Evolutionary conservation across 2,113 vertebrate species (phyloP).

Genomic region (Gavialis gangeticus): DNA sequence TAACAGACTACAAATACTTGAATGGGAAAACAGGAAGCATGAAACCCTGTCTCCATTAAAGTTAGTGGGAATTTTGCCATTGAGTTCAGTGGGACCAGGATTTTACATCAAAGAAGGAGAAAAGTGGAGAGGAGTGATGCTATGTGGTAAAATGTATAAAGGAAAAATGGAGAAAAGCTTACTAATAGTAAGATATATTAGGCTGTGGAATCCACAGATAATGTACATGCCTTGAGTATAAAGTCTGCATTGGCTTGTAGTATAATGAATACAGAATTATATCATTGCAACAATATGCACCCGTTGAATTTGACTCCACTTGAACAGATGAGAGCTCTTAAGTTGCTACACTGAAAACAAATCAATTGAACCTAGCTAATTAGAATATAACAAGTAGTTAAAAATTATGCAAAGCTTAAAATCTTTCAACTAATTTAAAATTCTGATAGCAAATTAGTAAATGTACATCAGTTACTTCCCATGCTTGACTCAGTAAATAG

Average conservation of each 20-base stretch:
- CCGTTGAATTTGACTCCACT: slow-evolving; percentile 71
- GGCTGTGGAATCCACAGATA: slow-evolving; percentile 1
- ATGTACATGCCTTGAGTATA: slow-evolving; percentile 6
- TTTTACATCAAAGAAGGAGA: neutral
- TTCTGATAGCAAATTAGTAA: slow-evolving; percentile 76
- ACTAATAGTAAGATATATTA: slow-evolving; percentile 2
- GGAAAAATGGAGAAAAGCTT: neutral
- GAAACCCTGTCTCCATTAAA: rapidly evolving
- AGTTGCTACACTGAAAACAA: slow-evolving; percentile 68
- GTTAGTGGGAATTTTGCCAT: neutral
- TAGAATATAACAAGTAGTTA: slow-evolving; percentile 73
- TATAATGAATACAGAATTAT: slow-evolving; percentile 75
- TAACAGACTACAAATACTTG: neutral
- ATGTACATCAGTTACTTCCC: slow-evolving; percentile 41
- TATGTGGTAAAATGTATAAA: neutral
- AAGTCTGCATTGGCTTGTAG: slow-evolving; percentile 63
- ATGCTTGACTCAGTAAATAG: slow-evolving; percentile 68
- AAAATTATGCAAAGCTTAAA: slow-evolving; percentile 74
- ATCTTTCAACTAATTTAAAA: slow-evolving; percentile 77
- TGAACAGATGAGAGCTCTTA: slow-evolving; percentile 67
- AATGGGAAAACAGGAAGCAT: neutral
- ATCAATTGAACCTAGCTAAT: slow-evolving; percentile 74
- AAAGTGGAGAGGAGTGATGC: neutral
- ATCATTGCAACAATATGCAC: slow-evolving; percentile 48
- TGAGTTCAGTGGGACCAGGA: neutral